A percentile compares a stretch with the other conserved stretches of the same genome.
phyloP scores from a whole-genome alignment of 2,797 vertebrate genomes.

The Thamnophis elegans region DNA sequence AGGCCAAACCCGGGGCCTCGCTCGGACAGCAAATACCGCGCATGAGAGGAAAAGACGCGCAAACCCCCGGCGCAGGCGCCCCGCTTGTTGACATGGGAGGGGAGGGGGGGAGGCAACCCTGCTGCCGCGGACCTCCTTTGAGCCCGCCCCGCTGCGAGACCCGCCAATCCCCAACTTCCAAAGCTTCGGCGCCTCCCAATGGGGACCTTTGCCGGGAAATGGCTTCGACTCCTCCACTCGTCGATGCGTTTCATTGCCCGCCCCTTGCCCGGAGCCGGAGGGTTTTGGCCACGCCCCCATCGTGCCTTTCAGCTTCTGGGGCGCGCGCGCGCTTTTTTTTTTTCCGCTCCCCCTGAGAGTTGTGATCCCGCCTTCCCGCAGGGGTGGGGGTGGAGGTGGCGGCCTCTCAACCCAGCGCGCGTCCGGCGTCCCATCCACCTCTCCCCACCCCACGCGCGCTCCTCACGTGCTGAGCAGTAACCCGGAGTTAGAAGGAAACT shows the following conservation, averaged over 20 bases:
- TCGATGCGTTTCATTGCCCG: not conserved
- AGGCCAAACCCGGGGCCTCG: conserved; percentile 40
- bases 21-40: conserved; percentile 55
- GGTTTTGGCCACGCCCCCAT: not conserved
- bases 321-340: not conserved
- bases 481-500: not conserved
- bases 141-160: not conserved
- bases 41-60: conserved; percentile 64
- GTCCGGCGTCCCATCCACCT: not conserved
- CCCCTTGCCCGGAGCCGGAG: not conserved
- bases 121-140: not conserved
- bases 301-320: not conserved
- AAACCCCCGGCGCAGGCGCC: conserved; percentile 37
- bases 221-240: not conserved
- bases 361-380: not conserved
- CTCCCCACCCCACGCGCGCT: no score
- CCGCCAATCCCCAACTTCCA: not conserved
- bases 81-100: conserved; percentile 27
- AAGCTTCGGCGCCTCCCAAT: not conserved
- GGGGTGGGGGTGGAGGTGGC: not conserved
- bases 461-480: not conserved
- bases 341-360: not conserved
- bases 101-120: not conserved
- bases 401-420: not conserved
- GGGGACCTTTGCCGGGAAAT: not conserved